Conservation (phyloP, 2,113 vertebrate species). For the Hemibagrus wyckioides region DNA sequence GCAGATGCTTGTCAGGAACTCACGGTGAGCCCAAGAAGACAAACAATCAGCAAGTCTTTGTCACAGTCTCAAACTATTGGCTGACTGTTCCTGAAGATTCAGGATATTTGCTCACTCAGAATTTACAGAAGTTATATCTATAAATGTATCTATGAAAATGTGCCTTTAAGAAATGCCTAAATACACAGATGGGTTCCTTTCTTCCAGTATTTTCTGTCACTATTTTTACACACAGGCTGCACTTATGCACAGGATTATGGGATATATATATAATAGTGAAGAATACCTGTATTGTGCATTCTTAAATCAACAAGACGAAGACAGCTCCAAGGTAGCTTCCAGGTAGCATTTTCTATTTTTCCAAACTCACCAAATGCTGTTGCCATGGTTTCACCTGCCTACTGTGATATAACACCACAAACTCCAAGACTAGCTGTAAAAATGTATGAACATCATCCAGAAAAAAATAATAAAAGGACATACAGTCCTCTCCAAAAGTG, state of each 20-base stretch:
- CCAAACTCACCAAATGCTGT: background rate
- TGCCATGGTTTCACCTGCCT: background rate
- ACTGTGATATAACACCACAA: background rate
- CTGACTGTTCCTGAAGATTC: background rate
- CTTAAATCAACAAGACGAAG: background rate
- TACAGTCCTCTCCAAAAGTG: background rate
- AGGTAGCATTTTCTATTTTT: background rate
- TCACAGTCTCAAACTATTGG: background rate
- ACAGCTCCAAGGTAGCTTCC: background rate
- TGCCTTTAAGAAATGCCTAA: background rate
- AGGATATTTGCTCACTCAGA: background rate
- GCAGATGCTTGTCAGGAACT: background rate
- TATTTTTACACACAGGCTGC: too few species aligned
- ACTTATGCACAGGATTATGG: background rate
- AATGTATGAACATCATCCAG: background rate
- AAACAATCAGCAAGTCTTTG: conserved; percentile 5
- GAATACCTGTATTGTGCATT: background rate
- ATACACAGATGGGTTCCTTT: background rate
- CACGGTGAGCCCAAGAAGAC: background rate
- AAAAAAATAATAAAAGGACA: background rate
- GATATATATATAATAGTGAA: background rate
- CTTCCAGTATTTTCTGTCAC: background rate
- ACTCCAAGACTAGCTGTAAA: background rate
- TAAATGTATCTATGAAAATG: background rate
- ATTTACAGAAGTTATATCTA: background rate